Base-by-base conservation (phyloP, 2,888 invertebrate species). In the Dorcus parallelipipedus region DNA sequence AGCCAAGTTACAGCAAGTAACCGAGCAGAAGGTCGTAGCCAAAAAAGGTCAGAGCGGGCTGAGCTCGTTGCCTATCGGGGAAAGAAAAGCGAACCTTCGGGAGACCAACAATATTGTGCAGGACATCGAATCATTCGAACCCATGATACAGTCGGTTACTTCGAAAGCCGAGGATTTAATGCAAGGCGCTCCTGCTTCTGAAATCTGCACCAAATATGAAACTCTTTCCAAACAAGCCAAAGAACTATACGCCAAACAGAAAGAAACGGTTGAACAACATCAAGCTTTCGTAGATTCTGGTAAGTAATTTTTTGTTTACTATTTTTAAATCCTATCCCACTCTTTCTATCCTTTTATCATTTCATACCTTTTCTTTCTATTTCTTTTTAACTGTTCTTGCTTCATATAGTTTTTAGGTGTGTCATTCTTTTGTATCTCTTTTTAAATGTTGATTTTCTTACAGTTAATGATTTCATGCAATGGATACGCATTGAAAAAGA, bases 41-140 rank as follows among this genome's bases (percentile, higher is more conserved):
- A 88, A 89, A 69, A 89, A 89, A 69, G 90, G 89, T 23, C 86
- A 90, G 70, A 87, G 87, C 41, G 92, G 92, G 45, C 82, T 93
- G 3, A 90, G 90, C 61, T 86, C 91, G 4, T 80, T 93, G 38
- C 88, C 89, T 55, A 85, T 91, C 50, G 93, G 92, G 52, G 95
- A 95, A 76, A 84, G 93, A 55, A 94, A 93, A 78, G 94, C 94
- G 5, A 92, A 90, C 70, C 83, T 95, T 48, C 84, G 95, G 66
- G 92, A 93, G 80, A 95, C 95, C 57, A 93, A 94, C 80, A 94
- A 93, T 77, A 93, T 96, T 73, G 94, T 96, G 45, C 95, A 96
- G 80, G 97, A 97, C 79, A 96, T 97, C 73, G 93, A 95, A 66
- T 93, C 95, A 53, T 95, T 96, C 79, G 95, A 97, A 77, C 96